Evolutionary conservation across 1,140 invertebrate species (phyloP).

Genomic region (Drosophila persimilis): DNA sequence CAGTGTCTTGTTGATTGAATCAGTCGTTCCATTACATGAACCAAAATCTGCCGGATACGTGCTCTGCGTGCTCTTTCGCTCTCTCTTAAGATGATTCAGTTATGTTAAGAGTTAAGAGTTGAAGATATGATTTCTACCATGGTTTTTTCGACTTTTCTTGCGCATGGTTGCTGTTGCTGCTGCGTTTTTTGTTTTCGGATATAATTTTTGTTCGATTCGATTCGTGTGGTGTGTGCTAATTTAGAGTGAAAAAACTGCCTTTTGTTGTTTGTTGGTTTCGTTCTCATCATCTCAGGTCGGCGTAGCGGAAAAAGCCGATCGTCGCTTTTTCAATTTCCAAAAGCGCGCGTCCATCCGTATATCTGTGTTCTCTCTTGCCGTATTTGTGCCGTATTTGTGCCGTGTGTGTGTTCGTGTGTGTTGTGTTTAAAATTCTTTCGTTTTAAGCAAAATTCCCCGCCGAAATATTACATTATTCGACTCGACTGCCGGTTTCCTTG

Average conservation of each 20-base stretch:
- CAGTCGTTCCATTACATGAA: too few species aligned
- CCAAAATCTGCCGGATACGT: too few species aligned
- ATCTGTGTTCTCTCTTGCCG: constrained; percentile 23
- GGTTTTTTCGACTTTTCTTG: constrained; percentile 43
- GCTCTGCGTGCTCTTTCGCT: too few species aligned
- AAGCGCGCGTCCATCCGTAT: constrained; percentile 46
- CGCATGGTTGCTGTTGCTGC: constrained; percentile 40
- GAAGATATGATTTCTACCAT: too few species aligned
- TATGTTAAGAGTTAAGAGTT: too few species aligned
- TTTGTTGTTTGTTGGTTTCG: constrained; percentile 23
- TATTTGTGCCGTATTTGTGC: constrained; percentile 11
- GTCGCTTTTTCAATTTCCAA: constrained; percentile 27
- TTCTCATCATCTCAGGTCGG: not conserved
- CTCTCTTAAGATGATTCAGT: too few species aligned
- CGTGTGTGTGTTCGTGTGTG: constrained; percentile 28
- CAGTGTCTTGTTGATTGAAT: too few species aligned
- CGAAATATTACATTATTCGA: not conserved
- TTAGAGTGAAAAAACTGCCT: constrained; percentile 31
- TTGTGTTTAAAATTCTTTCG: constrained; percentile 53
- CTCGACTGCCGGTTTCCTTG: constrained; percentile 23
- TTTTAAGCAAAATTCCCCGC: constrained; percentile 52
- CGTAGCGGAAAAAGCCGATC: constrained; percentile 33
- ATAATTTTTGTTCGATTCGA: constrained; percentile 41
- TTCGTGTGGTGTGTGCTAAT: constrained; percentile 29
- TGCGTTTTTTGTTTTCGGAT: constrained; percentile 43